Evolutionary conservation across 2,113 vertebrate genomes (phyloP).

Genomic region (Phyllopteryx taeniolatus): DNA sequence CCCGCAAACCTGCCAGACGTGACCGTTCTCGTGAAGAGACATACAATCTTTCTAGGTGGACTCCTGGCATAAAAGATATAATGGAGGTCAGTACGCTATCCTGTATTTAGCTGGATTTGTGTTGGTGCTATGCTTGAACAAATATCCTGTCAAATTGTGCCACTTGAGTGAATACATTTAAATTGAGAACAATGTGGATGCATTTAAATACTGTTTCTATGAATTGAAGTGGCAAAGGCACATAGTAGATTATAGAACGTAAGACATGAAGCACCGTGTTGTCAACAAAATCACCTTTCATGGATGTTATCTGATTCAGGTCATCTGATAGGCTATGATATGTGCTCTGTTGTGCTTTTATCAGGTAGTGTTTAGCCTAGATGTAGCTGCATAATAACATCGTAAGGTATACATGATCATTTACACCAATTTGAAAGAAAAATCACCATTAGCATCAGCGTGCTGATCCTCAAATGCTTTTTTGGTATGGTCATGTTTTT

Average conservation of each 20-base stretch:
- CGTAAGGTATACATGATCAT: neutral
- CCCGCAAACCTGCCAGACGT: constrained; percentile 76
- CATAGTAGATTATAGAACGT: neutral
- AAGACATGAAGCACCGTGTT: no score
- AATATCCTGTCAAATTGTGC: neutral
- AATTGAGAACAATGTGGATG: neutral
- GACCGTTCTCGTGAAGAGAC: constrained; percentile 84
- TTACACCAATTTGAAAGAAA: neutral
- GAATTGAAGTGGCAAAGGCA: neutral
- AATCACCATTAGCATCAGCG: neutral
- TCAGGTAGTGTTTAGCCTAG: neutral
- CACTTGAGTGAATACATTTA: neutral
- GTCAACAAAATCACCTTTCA: neutral
- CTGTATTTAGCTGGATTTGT: neutral
- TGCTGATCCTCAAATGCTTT: neutral
- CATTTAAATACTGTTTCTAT: no score
- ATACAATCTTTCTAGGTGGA: constrained; percentile 95
- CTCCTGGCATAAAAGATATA: constrained; percentile 89
- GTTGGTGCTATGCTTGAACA: neutral
- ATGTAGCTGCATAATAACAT: neutral
- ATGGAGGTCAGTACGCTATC: constrained; percentile 82
- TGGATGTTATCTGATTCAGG: constrained; percentile 26
- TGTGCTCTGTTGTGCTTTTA: constrained; percentile 5
- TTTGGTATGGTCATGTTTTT: constrained; percentile 6
- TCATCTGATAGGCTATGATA: constrained; percentile 22